Conservation (phyloP, 2,888 invertebrate genomes). For the Nasonovia ribisnigri region DNA sequence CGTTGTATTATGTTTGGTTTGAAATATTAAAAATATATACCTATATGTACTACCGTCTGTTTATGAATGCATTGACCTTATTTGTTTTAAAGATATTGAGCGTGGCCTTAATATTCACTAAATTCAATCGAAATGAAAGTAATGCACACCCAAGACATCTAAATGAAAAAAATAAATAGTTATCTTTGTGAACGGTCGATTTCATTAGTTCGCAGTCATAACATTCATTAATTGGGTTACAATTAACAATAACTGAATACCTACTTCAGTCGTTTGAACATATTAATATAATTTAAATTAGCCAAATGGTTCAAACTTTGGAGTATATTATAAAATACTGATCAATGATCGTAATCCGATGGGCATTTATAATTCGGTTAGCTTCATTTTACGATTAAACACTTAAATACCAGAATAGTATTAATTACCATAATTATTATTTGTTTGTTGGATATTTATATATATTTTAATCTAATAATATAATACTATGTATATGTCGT, state of each 20-base stretch:
- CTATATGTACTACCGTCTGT: not conserved
- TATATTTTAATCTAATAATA: not conserved
- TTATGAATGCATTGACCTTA: slow-evolving; percentile 48
- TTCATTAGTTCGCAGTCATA: not conserved
- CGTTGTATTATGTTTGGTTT: not conserved
- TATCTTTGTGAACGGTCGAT: not conserved
- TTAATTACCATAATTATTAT: not conserved
- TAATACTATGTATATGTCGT: not conserved
- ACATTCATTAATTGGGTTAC: slow-evolving; percentile 12
- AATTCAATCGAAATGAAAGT: slow-evolving; percentile 48
- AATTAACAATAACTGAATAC: not conserved
- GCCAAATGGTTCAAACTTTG: not conserved
- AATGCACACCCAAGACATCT: not conserved
- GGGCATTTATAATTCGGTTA: not conserved
- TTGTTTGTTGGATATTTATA: not conserved
- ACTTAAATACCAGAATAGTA: not conserved
- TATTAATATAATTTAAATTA: not conserved
- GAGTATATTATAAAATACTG: not conserved
- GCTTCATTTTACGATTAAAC: not conserved
- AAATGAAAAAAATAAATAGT: slow-evolving; percentile 35
- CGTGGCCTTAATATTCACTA: slow-evolving; percentile 42
- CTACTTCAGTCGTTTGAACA: not conserved
- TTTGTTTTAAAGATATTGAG: slow-evolving; percentile 41
- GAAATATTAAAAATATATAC: not conserved
- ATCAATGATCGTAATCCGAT: not conserved